Evolutionary conservation across 2,797 vertebrate genomes (phyloP), one percentile per base, ranked within the genome.

Genomic region (Spondyliosoma cantharus): DNA sequence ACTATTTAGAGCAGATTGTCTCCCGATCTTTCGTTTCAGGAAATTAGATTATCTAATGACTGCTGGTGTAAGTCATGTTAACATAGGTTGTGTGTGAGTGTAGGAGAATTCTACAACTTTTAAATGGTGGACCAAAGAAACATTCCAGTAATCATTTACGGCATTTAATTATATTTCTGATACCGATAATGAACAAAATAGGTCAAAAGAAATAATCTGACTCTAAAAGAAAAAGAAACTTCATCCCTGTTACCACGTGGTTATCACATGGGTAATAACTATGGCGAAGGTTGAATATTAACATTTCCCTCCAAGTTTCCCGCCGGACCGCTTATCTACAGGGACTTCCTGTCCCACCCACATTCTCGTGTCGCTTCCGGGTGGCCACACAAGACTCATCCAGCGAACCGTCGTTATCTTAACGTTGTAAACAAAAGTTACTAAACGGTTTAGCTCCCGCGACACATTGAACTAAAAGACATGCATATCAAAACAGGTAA

Each of bases 401-500:
- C 71, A 89, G 81, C 80, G 71, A 89, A 82, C 80, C 58, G 79
- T 80, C 88, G 86, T 81, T 83, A 17, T 63, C 69, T 50, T 19
- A 54, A 68, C 85, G 86, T 86, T 90, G 87, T 89, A 89, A 92
- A 92, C 91, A 88, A 91, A 92, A 93, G 93, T 93, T 92, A 64
- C 48, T 42, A 8, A 86, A 89, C 89, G 86, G 85, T 90, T 91
- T 58, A 67, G n/a, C 74, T 76, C 48, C 83, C 50, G 1, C 85
- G 54, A 87, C 66, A 81, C 72, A 29, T 61, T 45, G 13, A 63
- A 37, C 81, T 4, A 56, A 87, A 89, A 89, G 94, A 95, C 72
- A 96, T 96, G 95, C 95, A 96, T 92, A 96, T 96, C 87, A 96
- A 96, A 91, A 93, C 95, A 90, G 93, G 95, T 96, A 2, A 81